phyloP scores from a whole-genome alignment of 2,888 invertebrate species.

The Athalia circularis region DNA sequence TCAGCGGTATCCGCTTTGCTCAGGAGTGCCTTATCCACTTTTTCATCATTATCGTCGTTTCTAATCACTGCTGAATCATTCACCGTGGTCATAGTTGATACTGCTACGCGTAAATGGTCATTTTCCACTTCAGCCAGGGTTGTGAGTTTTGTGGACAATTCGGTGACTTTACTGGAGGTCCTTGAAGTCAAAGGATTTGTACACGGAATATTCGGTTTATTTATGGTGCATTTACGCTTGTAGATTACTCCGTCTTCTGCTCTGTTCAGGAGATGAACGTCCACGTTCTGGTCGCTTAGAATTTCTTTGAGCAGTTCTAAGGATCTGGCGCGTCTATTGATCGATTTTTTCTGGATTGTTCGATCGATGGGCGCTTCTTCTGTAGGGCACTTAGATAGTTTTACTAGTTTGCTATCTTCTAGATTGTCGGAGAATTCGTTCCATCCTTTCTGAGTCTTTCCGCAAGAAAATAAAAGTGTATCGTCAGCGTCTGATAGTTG shows the following conservation, averaged over 20 bases:
- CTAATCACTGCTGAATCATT: background rate
- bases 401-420: background rate
- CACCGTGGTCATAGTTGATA: constrained; percentile 21
- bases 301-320: constrained; percentile 52
- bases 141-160: background rate
- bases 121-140: constrained; percentile 16
- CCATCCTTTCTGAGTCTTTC: background rate
- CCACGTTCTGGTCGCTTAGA: constrained; percentile 40
- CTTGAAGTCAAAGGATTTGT: background rate
- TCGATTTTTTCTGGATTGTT: constrained; percentile 30
- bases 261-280: constrained; percentile 38
- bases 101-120: constrained; percentile 3
- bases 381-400: background rate
- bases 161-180: constrained; percentile 3
- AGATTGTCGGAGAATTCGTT: background rate
- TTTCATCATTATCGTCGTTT: background rate
- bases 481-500: constrained; percentile 2
- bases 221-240: constrained; percentile 28
- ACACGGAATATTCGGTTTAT: background rate
- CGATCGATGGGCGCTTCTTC: background rate
- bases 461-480: background rate
- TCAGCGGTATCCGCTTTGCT: constrained; percentile 4
- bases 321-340: constrained; percentile 48
- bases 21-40: background rate
- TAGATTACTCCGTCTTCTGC: constrained; percentile 27